Base-by-base conservation (phyloP, 2,888 invertebrate genomes). In the Lithosia quadra region DNA sequence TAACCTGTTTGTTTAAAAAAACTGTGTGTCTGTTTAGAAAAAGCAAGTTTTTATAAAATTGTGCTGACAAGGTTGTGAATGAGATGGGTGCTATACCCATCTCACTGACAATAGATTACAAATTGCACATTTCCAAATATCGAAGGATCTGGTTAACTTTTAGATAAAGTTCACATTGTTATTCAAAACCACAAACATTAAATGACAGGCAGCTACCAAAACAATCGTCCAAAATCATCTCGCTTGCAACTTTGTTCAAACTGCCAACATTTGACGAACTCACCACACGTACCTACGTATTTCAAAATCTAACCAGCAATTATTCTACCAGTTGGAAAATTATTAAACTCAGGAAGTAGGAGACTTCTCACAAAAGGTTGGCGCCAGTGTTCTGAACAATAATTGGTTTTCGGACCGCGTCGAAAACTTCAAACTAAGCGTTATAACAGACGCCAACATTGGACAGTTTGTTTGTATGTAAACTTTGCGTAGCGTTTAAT, bases 321-420 rank as follows among this genome's bases (percentile, higher is more conserved):
- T 85, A 84, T 76, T 78, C 78, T 73, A 76, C 69, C 75, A 79
- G 76, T 76, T 73, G 69, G 75, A 73, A 79, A 82, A 83, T 87
- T 82, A 84, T 83, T 84, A 80, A 84, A 86, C 82, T 84, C 73
- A 67, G 75, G 74, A 81, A 77, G 80, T 76, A 72, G 71, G 66
- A 69, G 79, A 76, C 70, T 76, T 77, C 71, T 80, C 69, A 77
- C 82, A 78, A 82, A 80, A 82, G 78, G 80, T 80, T 77, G 79
- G 72, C 72, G 67, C 75, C 73, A 78, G 69, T 82, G 85, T 87
- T 88, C 74, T 75, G 78, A 85, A 88, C 85, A 86, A 85, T 88
- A 88, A 89, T 89, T 89, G 85, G 87, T 86, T 88, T 86, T 84
- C 80, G 79, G 84, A 88, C 84, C 84, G 73, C 82, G 79, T 73